Evolutionary conservation across 2,888 invertebrate species (phyloP).

Genomic region (Dryadula phaetusa): DNA sequence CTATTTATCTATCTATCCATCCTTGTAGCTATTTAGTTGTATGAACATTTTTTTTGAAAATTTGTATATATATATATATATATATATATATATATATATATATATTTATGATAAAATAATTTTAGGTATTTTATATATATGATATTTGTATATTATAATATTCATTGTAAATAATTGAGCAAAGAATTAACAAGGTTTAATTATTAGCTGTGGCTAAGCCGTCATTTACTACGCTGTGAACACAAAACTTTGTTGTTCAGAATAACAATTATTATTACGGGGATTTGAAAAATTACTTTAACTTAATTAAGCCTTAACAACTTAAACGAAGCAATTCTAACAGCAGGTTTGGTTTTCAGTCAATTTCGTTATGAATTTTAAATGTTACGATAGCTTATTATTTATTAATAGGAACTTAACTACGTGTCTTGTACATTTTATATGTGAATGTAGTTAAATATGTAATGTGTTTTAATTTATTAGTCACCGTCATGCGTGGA

Average conservation of each 20-base stretch:
- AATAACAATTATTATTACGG: slow-evolving; percentile 1
- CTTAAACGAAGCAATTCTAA: slow-evolving; percentile 1
- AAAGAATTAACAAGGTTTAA: background rate
- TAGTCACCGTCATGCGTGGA: background rate
- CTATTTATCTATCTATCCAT: too few species aligned
- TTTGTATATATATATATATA: too few species aligned
- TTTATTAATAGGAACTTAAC: background rate
- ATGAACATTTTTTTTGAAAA: too few species aligned
- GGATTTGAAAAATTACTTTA: background rate
- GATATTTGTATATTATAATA: background rate
- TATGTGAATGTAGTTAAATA: background rate
- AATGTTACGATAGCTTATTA: background rate
- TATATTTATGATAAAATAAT: too few species aligned
- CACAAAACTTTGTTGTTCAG: background rate
- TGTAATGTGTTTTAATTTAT: background rate
- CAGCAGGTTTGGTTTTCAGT: background rate
- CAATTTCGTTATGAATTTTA: slow-evolving; percentile 4
- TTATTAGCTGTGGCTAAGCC: background rate
- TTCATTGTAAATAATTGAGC: background rate
- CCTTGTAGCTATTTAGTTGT: too few species aligned
- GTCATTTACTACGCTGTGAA: slow-evolving; percentile 11
- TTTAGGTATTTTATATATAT: too few species aligned
- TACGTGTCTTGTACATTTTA: background rate
- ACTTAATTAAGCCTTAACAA: slow-evolving; percentile 4
- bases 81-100: too few species aligned